Evolutionary conservation across 1,140 invertebrate species (phyloP).

Genomic region (Papilio dardanus): DNA sequence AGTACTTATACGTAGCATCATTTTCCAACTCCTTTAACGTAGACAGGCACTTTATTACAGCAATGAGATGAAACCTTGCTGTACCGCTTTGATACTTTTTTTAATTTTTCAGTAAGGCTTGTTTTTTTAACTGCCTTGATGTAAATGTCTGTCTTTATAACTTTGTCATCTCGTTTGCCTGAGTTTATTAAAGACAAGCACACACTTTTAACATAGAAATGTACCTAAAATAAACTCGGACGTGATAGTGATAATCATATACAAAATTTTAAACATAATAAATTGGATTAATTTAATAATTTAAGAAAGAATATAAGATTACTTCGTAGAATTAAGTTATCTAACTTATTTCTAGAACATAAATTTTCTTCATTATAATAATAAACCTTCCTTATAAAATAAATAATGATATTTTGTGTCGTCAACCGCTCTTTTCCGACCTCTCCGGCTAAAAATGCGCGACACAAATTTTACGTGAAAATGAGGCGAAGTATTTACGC

Average conservation of each 20-base stretch:
- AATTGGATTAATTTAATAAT: too few species aligned
- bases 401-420: neutral
- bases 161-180: neutral
- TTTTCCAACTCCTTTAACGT: conserved; percentile 18
- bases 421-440: neutral
- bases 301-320: too few species aligned
- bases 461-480: conserved; percentile 15
- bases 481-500: conserved; percentile 19
- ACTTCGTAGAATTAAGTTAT: too few species aligned
- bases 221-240: too few species aligned
- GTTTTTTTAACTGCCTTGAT: neutral
- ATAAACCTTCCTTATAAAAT: conserved; percentile 11
- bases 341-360: neutral
- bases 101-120: neutral
- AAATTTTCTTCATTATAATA: conserved; percentile 2
- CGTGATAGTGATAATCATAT: too few species aligned
- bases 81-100: neutral
- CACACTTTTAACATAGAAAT: neutral
- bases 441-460: neutral
- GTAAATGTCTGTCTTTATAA: neutral
- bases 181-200: neutral
- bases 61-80: neutral
- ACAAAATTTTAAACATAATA: too few species aligned
- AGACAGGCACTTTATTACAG: conserved; percentile 18
- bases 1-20: conserved; percentile 14